These are phyloP conservation scores for Jacana jacana DNA, from an alignment of 2,113 vertebrate genomes.

Conservation along the genomic window DNA sequence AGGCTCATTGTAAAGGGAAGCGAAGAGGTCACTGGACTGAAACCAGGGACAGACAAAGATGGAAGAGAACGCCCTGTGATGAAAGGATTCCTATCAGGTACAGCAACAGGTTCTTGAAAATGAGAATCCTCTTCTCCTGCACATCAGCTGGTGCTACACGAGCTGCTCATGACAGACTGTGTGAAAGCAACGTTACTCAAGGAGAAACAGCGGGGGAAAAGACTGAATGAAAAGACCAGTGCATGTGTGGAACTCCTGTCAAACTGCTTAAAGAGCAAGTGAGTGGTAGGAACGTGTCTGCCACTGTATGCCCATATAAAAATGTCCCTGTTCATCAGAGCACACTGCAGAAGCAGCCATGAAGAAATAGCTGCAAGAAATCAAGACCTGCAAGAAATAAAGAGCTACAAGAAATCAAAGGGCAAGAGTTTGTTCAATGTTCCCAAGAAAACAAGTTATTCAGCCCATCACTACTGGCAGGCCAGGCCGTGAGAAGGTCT, in stretches of 20 bases:
- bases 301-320: not conserved
- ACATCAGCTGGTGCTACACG: not conserved
- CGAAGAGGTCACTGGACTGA: not conserved
- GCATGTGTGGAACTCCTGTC: not conserved
- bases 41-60: not conserved
- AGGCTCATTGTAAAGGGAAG: not conserved
- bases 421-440: not conserved
- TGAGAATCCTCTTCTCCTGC: not conserved
- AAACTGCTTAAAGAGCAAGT: not conserved
- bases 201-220: not conserved
- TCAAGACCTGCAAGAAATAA: not conserved
- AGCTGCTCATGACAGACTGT: not conserved
- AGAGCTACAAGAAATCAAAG: not conserved
- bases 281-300: not conserved
- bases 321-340: not conserved
- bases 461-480: not conserved
- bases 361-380: not conserved
- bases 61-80: slow-evolving; percentile 17
- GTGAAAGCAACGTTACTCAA: not conserved
- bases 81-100: slow-evolving; percentile 17
- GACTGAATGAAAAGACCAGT: not conserved
- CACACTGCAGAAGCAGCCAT: not conserved
- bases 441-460: not conserved
- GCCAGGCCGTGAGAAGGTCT: not conserved
- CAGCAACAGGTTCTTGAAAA: slow-evolving; percentile 18